These are phyloP conservation scores for Cherax destructor DNA, from an alignment of 1,140 invertebrate species.

Conservation along the genomic window DNA sequence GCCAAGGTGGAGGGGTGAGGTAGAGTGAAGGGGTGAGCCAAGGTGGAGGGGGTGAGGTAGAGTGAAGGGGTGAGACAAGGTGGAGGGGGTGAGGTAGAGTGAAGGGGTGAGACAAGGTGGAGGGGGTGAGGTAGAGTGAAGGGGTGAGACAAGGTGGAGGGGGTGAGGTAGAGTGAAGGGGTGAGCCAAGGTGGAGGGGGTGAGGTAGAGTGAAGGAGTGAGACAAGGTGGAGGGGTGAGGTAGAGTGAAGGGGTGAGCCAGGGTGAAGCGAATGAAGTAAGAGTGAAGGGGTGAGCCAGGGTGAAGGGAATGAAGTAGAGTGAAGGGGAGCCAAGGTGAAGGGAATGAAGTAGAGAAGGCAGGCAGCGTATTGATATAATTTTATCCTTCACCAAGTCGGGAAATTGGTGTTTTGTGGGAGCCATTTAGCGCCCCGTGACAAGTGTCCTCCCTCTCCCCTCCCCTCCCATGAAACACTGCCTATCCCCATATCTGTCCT, in stretches of 20 bases:
- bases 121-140: neutral
- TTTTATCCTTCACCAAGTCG: conserved; percentile 37
- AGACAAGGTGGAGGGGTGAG: too few species aligned
- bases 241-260: neutral
- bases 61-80: neutral
- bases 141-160: neutral
- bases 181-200: neutral
- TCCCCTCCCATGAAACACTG: neutral
- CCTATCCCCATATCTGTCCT: neutral
- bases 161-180: neutral
- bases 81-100: neutral
- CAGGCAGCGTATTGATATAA: neutral
- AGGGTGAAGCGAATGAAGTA: neutral
- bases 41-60: neutral
- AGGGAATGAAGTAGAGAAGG: neutral
- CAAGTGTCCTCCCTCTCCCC: neutral
- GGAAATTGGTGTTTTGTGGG: conserved; percentile 53
- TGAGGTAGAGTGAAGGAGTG: too few species aligned
- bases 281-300: neutral
- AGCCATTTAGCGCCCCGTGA: conserved; percentile 21
- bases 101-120: neutral
- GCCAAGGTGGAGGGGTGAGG: too few species aligned
- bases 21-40: too few species aligned
- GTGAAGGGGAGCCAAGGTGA: neutral
- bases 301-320: neutral